Percentiles rank a stretch among this genome's conserved stretches.
Conservation (phyloP, 2,888 invertebrate species). For the Pyrrhosoma nymphula region DNA sequence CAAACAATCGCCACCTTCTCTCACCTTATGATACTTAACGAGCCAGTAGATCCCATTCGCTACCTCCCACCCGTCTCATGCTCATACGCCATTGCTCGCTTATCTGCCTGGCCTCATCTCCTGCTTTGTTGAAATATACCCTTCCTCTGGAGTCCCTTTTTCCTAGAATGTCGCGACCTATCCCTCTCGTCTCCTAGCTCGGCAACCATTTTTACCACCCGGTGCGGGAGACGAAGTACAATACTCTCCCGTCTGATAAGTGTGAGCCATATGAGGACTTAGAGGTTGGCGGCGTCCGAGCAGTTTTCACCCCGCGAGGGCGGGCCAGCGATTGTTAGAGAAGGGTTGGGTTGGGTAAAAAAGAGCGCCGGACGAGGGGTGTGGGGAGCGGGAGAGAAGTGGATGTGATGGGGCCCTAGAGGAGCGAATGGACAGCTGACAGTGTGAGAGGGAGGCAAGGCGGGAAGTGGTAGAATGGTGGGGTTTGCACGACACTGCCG, state of each 20-base stretch:
- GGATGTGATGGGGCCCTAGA: not conserved
- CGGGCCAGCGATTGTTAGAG: not conserved
- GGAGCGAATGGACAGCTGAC: not conserved
- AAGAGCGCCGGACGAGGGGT: not conserved
- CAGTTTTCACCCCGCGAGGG: not conserved
- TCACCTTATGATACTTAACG: not conserved
- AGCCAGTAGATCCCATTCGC: not conserved
- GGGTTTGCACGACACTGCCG: slow-evolving; percentile 40
- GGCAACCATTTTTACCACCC: not conserved
- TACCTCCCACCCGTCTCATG: not conserved
- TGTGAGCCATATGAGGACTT: slow-evolving; percentile 56
- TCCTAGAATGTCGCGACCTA: slow-evolving; percentile 53
- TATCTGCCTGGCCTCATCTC: slow-evolving; percentile 59
- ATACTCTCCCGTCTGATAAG: slow-evolving; percentile 22
- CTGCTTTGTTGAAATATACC: slow-evolving; percentile 56
- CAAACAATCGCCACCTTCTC: not conserved
- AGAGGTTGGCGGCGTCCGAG: slow-evolving; percentile 46
- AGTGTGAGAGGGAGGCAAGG: not conserved
- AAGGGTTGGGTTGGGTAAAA: not conserved
- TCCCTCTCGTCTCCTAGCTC: not conserved
- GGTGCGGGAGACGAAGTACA: not conserved
- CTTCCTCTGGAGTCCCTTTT: slow-evolving; percentile 25
- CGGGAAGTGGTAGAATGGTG: not conserved
- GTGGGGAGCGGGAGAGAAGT: not conserved
- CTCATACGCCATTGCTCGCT: not conserved